Evolutionary conservation across 2,113 vertebrate species (phyloP), one percentile per base, ranked within the genome.

Genomic region (Trogon melanurus): DNA sequence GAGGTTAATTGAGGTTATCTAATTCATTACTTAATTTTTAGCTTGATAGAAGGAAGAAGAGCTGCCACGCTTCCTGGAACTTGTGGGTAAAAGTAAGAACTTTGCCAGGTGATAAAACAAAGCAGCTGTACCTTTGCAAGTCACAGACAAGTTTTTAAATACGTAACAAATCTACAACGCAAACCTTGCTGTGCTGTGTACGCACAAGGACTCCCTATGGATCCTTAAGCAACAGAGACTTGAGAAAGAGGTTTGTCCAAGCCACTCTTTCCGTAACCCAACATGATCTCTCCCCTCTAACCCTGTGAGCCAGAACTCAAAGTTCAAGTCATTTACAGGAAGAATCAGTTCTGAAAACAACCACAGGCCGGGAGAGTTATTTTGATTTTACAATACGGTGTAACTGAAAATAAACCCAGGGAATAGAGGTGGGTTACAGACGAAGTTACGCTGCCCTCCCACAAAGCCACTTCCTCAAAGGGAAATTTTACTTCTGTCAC

Each of bases 341-440:
- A 95, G 19, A 88, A 88, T 71, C 50, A 88, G 73, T 79, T 32
- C 79, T 73, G 72, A 65, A 93, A 94, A 85, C 54, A 93, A 80
- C 71, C 64, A 79, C 61, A 79, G 47, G 44, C 76, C 65, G 45
- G 30, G 30, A 79, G 41, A 61, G 41, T 73, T 91, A 38, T 38
- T 71, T 84, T 79, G n/a, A 64, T 66, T 86, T 80, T 67, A 80
- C 30, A 76, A 22, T 32, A 74, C 9, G 25, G 14, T 70, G 5
- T 17, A 62, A 85, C 38, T 38, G 36, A 88, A 69, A 80, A 74
- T 16, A 75, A 56, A 50, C 13, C 27, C 74, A 71, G 85, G 67
- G 45, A 67, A 79, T 0, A 65, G 29, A 83, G 50, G 13, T 23
- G 79, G 8, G 13, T 26, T 47, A 60, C 38, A 5, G 25, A 29